These are phyloP conservation scores for Clarias batrachus DNA, from an alignment of 2,113 vertebrate genomes.

Conservation along the genomic window DNA sequence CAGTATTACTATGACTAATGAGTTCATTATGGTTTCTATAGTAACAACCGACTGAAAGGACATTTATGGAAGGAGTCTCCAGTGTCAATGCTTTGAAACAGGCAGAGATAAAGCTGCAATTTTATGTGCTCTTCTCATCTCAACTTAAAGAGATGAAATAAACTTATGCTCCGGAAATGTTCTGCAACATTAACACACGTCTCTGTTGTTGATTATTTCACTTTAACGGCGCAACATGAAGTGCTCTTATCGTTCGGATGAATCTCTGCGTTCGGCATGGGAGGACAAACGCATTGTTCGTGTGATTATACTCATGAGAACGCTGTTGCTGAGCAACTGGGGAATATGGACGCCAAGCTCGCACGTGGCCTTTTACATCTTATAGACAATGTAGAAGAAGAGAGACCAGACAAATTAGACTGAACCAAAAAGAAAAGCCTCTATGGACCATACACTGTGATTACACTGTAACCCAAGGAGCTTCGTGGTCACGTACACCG, in stretches of 20 bases:
- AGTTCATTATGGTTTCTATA: not conserved
- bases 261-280: not conserved
- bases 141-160: not conserved
- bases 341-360: not conserved
- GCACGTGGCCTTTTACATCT: not conserved
- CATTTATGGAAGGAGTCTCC: not conserved
- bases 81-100: not conserved
- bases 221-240: not conserved
- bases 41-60: not conserved
- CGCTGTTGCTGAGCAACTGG: constrained; percentile 17
- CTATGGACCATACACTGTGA: not conserved
- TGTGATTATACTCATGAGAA: not conserved
- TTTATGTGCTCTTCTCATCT: not conserved
- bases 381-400: not conserved
- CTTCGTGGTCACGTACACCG: not conserved
- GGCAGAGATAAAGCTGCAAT: not conserved
- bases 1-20: not conserved
- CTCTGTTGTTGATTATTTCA: not conserved
- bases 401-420: not conserved
- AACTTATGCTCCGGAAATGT: not conserved
- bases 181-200: not conserved
- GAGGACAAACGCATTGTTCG: not conserved
- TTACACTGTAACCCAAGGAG: not conserved
- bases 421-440: not conserved
- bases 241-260: not conserved